Base-by-base conservation (phyloP, 2,113 vertebrate species). In the Gymnocephalus cernua region DNA sequence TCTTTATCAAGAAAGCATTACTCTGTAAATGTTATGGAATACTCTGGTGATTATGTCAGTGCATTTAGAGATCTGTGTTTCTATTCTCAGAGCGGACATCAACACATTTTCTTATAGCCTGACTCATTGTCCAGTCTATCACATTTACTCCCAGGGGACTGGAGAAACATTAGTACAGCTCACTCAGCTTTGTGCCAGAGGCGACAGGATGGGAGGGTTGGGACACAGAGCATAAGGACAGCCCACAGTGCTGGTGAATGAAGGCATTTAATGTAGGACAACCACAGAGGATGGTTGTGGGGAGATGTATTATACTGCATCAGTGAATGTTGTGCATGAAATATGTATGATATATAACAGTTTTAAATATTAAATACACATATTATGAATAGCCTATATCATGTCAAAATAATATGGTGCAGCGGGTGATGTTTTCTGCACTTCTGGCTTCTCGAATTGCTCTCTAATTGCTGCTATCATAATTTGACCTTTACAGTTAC, bases 301-400 rank as follows among this genome's bases (percentile, higher is more conserved):
- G 83, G 61, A 79, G 45, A 65, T 32, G 25, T 23, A 63, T 84
- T 74, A 73, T 47, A n/a, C 53, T 63, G 77, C 70, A 69, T 75
- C 69, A 48, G 66, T 25, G 53, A 75, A 51, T 10, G 64, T 35
- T 76, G 15, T 41, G 27, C 54, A 87, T 90, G 23, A 90, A 92
- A 87, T 89, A 87, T 80, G 64, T 29, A 92, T 84, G 68, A 80
- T 47, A 25, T 5, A 1, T 57, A 56, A 70, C 58, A 38, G 6
- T 69, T 73, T 81, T 38, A 80, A 83, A 79, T 86, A 86, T 90
- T 86, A 73, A 92, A 72, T 61, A 76, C 63, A n/a, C 56, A 63
- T 25, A 70, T 85, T 48, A 83, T 86, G 74, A 88, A 85, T 85
- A 76, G 58, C 59, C 64, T 35, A 38, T 71, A 59, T 77, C 25